Conservation (phyloP, 2,888 invertebrate genomes). For the Prosapia bicincta region DNA sequence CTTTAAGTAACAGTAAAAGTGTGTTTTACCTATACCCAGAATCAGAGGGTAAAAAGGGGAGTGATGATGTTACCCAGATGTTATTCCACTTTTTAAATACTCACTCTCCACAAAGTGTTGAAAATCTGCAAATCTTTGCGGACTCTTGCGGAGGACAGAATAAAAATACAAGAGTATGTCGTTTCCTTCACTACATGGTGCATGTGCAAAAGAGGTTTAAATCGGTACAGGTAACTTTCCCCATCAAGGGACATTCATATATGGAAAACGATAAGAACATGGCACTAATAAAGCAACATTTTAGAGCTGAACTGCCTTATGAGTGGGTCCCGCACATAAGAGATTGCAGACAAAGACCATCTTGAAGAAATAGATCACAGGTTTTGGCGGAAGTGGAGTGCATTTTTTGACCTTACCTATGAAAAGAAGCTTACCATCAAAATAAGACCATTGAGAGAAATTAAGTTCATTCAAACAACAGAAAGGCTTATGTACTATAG, state of each 20-base stretch:
- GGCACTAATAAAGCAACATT: no score
- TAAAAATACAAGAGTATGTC: constrained; percentile 10
- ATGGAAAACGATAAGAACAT: no score
- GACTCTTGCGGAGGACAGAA: no score
- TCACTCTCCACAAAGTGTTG: constrained; percentile 12
- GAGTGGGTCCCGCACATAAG: no score
- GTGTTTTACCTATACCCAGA: constrained; percentile 18
- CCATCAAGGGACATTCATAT: constrained; percentile 20
- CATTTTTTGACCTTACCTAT: constrained; percentile 14
- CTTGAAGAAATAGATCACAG: constrained; percentile 20
- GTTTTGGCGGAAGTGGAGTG: constrained; percentile 14
- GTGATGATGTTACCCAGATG: constrained; percentile 7
- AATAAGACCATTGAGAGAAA: constrained; percentile 18
- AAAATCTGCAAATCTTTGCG: constrained; percentile 18
- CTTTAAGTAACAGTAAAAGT: constrained; percentile 11
- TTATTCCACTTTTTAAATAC: constrained; percentile 15
- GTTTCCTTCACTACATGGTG: constrained; percentile 12
- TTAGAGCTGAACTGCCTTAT: no score
- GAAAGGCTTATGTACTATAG: constrained; percentile 22
- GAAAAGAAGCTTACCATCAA: constrained; percentile 9
- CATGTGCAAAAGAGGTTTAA: no score
- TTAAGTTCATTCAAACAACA: constrained; percentile 6
- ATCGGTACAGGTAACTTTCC: constrained; percentile 11
- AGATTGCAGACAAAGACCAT: neutral
- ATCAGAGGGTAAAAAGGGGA: constrained; percentile 14